Evolutionary conservation across 2,113 vertebrate genomes (phyloP).

Genomic region (Prochilodus magdalenae): DNA sequence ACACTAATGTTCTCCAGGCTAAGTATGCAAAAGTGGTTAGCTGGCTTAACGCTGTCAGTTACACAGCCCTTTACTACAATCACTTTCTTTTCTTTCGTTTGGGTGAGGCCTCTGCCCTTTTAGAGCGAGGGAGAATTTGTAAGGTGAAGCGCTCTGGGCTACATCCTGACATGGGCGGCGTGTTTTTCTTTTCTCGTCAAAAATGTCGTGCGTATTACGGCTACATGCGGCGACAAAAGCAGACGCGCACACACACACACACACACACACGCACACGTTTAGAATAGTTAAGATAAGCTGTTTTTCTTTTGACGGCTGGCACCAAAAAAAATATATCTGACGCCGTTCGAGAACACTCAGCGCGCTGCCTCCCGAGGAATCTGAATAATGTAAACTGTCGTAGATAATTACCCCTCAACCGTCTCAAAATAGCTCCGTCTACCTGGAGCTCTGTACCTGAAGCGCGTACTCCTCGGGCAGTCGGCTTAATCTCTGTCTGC

Average conservation of each 20-base stretch:
- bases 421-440: conserved; percentile 63
- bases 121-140: not conserved
- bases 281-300: conserved; percentile 25
- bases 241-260: not conserved
- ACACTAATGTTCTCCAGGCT: not conserved
- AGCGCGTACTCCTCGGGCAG: conserved; percentile 41
- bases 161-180: not conserved
- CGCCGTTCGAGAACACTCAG: not conserved
- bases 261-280: conserved; percentile 7
- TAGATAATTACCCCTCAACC: conserved; percentile 47
- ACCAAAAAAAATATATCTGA: conserved; percentile 18
- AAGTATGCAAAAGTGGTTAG: not conserved
- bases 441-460: conserved; percentile 50
- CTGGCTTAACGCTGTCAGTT: not conserved
- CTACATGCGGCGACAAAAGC: conserved; percentile 17
- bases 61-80: not conserved
- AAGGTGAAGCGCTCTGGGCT: conserved; percentile 2
- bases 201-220: conserved; percentile 16
- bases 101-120: not conserved
- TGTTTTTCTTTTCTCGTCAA: conserved; percentile 10
- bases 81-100: not conserved
- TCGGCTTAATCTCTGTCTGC: conserved; percentile 30
- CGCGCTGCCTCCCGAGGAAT: conserved; percentile 51
- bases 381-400: conserved; percentile 65
- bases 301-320: conserved; percentile 38